Base-by-base conservation (phyloP, 1,140 invertebrate species). In the Myzus persicae region DNA sequence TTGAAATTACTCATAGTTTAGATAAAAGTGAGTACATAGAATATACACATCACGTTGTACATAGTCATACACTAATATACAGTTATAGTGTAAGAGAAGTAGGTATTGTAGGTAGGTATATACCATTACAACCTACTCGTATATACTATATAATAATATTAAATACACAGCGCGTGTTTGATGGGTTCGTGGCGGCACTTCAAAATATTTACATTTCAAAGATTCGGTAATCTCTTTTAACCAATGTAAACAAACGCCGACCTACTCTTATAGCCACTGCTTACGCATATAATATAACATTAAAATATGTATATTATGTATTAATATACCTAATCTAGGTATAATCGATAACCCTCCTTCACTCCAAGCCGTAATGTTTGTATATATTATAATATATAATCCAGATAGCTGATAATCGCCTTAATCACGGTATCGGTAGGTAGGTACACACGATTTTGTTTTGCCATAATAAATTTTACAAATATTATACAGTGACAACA, bases 191-290 rank as follows among this genome's bases (percentile, higher is more conserved):
- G 22, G 36, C 9, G 81, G 36, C 9, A 24, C 38, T 20, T 82
- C 38, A 7, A 82, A 82, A 40, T 82, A 82, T 82, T 82, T 82
- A 82, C 81, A 40, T 82, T 82, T 82, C 81, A 82, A 40, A 82
- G 20, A 82, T 40, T 2, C 36, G 81, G 20, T 40, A 82, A 82
- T 82, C 81, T 40, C 81, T 40, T 82, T 82, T 22, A 82, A 11
- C 81, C 59, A n/a, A 76, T 76, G 18, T 76, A 76, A 76, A 76
- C 38, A 82, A 40, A 36, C 36, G 7, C 36, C 81, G 81, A 40
- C 36, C 38, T 36, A 2, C 20, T 82, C 20, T 24, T 9, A 3
- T 20, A 7, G 20, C 22, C 81, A 82, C 81, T 40, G 38, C 81
- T 82, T 22, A 82, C 14, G 22, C 22, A 40, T 82, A 82, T 24